These are phyloP conservation scores for Fringilla coelebs DNA, from an alignment of 2,797 vertebrate species.

Conservation along the genomic window DNA sequence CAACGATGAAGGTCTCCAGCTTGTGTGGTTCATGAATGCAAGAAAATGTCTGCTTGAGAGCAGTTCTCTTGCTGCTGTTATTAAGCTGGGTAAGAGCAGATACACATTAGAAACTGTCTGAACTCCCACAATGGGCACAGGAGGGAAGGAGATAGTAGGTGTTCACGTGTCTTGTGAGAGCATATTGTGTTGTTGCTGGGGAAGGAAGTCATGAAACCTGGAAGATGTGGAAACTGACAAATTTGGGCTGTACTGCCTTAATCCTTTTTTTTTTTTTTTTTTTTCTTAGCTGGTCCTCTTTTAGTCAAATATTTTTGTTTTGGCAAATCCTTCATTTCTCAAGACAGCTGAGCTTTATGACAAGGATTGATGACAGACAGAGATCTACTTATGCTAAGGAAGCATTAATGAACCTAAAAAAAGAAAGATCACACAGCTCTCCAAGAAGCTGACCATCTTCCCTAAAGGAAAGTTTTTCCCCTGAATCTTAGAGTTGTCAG, in stretches of 20 bases:
- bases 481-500: not conserved
- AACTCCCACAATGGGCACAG: not conserved
- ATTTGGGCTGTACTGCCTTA: not conserved
- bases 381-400: not conserved
- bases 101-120: not conserved
- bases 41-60: not conserved
- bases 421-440: not conserved
- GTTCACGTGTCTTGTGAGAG: not conserved
- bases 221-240: not conserved
- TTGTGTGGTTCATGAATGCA: not conserved
- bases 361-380: not conserved
- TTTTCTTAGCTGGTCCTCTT: not conserved
- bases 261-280: not conserved
- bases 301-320: not conserved
- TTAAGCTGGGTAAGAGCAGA: fast-evolving
- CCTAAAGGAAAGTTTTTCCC: not conserved
- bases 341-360: not conserved
- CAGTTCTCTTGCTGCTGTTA: not conserved
- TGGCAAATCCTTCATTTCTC: not conserved
- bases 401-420: not conserved
- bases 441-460: not conserved
- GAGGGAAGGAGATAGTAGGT: not conserved
- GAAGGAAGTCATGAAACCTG: not conserved
- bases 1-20: not conserved
- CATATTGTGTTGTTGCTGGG: not conserved